phyloP scores from a whole-genome alignment of 2,797 vertebrate species.

The Siniperca obscura region DNA sequence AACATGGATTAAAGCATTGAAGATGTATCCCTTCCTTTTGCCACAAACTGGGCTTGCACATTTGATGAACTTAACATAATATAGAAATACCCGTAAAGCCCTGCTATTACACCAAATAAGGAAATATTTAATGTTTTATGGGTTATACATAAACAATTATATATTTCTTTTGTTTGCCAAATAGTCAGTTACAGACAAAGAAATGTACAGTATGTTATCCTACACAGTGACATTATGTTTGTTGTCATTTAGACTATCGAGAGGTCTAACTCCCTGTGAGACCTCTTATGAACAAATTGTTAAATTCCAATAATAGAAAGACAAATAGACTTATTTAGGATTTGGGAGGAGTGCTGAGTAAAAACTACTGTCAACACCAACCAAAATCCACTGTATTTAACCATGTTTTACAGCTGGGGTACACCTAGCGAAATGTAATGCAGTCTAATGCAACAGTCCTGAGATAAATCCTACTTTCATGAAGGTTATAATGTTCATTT shows the following conservation, averaged over 20 bases:
- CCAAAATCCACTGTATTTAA: no score
- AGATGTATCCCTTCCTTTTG: not conserved
- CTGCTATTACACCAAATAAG: not conserved
- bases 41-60: not conserved
- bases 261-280: no score
- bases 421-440: not conserved
- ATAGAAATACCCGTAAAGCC: not conserved
- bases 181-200: not conserved
- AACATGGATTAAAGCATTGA: fast-evolving
- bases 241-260: no score
- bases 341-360: no score
- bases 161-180: not conserved
- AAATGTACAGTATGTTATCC: not conserved
- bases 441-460: not conserved
- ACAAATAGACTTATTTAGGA: no score
- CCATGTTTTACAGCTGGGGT: no score
- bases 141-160: not conserved
- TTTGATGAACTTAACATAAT: not conserved
- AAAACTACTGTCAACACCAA: no score
- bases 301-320: not conserved
- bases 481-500: not conserved
- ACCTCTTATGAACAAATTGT: not conserved
- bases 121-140: not conserved
- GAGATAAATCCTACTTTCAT: not conserved
- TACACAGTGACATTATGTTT: not conserved